A percentile compares a stretch with the other conserved stretches of the same genome.
These are phyloP conservation scores for Tenthredo livida DNA, from an alignment of 2,888 invertebrate genomes.

Conservation along the genomic window DNA sequence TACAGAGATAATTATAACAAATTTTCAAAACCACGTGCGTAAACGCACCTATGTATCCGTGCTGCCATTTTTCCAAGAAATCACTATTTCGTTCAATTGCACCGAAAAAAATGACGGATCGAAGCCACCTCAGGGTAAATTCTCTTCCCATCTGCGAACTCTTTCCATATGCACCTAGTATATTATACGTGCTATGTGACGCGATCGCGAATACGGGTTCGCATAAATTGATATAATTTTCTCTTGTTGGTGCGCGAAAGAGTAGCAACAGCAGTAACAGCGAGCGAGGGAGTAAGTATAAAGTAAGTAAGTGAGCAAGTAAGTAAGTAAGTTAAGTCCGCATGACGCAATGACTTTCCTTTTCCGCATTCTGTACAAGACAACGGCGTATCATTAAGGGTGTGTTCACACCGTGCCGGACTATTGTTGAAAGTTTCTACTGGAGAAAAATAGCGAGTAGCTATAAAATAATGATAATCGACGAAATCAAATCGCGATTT, in stretches of 20 bases:
- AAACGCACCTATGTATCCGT: no score
- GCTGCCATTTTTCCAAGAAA: background rate
- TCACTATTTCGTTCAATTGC: background rate
- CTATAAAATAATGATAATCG: background rate
- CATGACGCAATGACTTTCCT: slow-evolving; percentile 45
- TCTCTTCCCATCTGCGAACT: background rate
- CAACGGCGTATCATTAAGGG: slow-evolving; percentile 29
- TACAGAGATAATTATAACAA: background rate
- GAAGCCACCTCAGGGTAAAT: background rate
- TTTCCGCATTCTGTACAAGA: slow-evolving; percentile 41
- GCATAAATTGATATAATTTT: slow-evolving; percentile 24
- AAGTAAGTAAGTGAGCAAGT: background rate
- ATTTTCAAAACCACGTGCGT: background rate
- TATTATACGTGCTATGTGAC: background rate
- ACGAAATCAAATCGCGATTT: background rate
- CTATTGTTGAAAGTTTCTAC: background rate
- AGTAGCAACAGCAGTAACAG: background rate
- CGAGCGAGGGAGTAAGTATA: background rate
- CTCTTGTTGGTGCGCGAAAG: background rate
- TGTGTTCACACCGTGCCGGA: slow-evolving; percentile 9
- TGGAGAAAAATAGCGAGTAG: background rate
- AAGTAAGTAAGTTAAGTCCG: background rate
- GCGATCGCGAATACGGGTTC: background rate
- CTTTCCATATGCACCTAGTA: background rate
- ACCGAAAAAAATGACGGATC: background rate